Base-by-base conservation (phyloP, 2,797 vertebrate species). In the Sebastes trivittatus region DNA sequence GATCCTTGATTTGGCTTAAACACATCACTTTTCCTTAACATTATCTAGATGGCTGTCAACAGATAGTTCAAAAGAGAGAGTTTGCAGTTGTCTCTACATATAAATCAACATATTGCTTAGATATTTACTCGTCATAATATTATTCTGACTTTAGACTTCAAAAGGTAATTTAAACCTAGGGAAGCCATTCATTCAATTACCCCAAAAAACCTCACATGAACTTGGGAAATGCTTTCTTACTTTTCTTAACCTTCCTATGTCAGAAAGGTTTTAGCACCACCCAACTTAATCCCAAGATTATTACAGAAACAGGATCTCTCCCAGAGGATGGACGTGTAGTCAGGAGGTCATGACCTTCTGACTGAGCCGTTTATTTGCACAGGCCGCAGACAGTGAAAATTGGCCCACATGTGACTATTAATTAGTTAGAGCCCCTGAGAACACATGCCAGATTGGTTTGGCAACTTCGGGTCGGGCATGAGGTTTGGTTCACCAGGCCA, bases 321-420 rank as follows among this genome's bases (percentile, higher is more conserved):
- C 83, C 76, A 58, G 65, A 80, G 75, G 67, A 86, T n/a, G 8
- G 59, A 73, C 56, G 66, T 25, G 69, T 73, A 76, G 58, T 73
- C 72, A 83, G 72, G 70, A 77, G 89, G 86, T 78, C 65, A 11
- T 16, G 46, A 87, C 89, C 72, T 90, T 84, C 78, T 76, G 34
- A 80, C 75, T 32, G 22, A 83, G 73, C 74, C 46, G 86, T 88
- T 92, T 92, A 89, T 94, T 93, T 93, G 75, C 78, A 42, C 54
- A 84, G 73, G 60, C 79, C 69, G 59, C 67, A 78, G 85, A 84
- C 70, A 54, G 78, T 63, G 72, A 71, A 80, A 79, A 83, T 83
- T 84, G 76, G 64, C 74, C 71, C 83, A 77, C 59, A 73, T 81
- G 58, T 78, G 79, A 82, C 73, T 16, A 58, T 86, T 91, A 90